These are phyloP conservation scores for Felis chaus DNA, from an alignment of 2,113 vertebrate genomes.

Conservation along the genomic window DNA sequence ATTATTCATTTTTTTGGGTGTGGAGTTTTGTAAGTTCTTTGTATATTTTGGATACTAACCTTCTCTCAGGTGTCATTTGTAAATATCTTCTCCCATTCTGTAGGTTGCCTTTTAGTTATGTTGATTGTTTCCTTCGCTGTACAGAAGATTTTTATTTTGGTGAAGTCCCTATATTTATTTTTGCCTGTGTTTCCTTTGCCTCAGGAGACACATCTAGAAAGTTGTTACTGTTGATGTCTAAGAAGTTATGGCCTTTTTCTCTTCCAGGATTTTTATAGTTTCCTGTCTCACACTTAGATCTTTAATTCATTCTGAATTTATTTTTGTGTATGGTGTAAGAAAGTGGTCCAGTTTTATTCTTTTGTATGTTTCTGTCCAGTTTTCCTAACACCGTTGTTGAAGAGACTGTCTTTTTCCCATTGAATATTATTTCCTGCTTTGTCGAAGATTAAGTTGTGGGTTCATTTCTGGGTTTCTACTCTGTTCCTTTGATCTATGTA, in stretches of 20 bases:
- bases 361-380: not conserved
- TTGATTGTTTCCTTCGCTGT: not conserved
- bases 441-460: not conserved
- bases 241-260: not conserved
- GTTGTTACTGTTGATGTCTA: not conserved
- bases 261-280: not conserved
- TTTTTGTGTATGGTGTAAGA: not conserved
- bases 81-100: not conserved
- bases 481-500: not conserved
- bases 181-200: not conserved
- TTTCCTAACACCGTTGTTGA: not conserved
- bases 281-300: not conserved
- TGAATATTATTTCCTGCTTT: not conserved
- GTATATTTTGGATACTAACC: not conserved
- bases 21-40: not conserved
- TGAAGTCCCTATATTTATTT: not conserved
- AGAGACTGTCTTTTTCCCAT: not conserved
- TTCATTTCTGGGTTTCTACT: not conserved
- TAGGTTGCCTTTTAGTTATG: not conserved
- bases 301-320: not conserved
- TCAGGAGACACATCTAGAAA: not conserved
- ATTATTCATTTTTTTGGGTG: not conserved
- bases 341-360: not conserved
- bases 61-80: not conserved
- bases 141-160: not conserved